These are phyloP conservation scores for Gasteruption jaculator DNA, from an alignment of 2,888 invertebrate genomes.

Conservation along the genomic window DNA sequence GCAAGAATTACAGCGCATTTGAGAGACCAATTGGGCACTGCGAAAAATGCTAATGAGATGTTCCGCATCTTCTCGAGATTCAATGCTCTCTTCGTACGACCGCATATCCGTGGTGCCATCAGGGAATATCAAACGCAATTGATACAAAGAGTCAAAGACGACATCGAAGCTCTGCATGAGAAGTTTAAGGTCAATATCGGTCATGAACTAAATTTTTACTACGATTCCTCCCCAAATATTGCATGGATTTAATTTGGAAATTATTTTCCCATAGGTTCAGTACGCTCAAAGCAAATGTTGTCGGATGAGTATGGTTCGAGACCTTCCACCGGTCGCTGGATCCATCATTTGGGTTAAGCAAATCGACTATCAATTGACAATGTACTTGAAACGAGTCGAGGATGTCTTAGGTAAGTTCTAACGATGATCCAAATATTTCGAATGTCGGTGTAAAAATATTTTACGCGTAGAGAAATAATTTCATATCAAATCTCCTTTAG, in stretches of 20 bases:
- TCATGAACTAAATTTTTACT: too few species aligned
- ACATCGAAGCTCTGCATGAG: constrained; percentile 95
- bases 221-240: too few species aligned
- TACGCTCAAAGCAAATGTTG: constrained; percentile 94
- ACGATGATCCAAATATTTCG: neutral
- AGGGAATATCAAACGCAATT: constrained; percentile 98
- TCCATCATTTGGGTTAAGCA: constrained; percentile 99
- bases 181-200: constrained; percentile 83
- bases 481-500: constrained; percentile 43
- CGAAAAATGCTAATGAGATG: constrained; percentile 99
- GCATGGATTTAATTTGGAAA: too few species aligned
- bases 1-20: constrained; percentile 96
- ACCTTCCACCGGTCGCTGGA: constrained; percentile 95
- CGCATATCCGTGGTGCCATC: constrained; percentile 98
- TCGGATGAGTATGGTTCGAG: constrained; percentile 84
- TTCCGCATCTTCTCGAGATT: constrained; percentile 97
- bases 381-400: constrained; percentile 94
- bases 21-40: constrained; percentile 95
- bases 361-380: constrained; percentile 95
- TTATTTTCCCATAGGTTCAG: constrained; percentile 66
- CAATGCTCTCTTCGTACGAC: constrained; percentile 97
- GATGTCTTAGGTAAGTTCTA: constrained; percentile 79
- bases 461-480: neutral
- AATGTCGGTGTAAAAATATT: neutral
- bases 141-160: constrained; percentile 98